Conservation (phyloP, 2,888 invertebrate species). For the Tribolium freemani region DNA sequence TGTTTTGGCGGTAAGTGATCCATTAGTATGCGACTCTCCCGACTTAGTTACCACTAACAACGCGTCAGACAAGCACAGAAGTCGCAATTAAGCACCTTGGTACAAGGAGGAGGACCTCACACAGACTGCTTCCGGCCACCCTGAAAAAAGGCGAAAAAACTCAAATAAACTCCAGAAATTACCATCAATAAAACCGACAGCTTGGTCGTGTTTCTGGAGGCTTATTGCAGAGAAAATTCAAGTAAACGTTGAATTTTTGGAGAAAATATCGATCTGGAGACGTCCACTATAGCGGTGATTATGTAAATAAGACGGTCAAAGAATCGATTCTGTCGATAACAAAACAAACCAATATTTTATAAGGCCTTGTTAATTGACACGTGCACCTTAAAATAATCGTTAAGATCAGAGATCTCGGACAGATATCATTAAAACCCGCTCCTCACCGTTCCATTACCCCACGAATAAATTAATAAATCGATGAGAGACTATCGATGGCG, state of each 20-base stretch:
- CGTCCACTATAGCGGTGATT: conserved; percentile 24
- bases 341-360: conserved; percentile 45
- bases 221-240: no score
- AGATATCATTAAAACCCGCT: conserved; percentile 30
- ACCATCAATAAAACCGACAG: no score
- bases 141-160: conserved; percentile 4
- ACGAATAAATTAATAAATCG: conserved; percentile 26
- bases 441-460: conserved; percentile 24
- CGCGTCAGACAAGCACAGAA: conserved; percentile 50
- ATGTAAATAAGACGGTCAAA: conserved; percentile 42
- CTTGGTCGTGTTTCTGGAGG: no score
- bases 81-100: conserved; percentile 53
- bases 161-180: not conserved
- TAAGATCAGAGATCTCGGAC: conserved; percentile 36
- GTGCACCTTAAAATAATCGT: conserved; percentile 44
- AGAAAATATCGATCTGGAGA: no score
- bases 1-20: conserved; percentile 49
- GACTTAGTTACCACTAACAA: conserved; percentile 50
- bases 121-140: conserved; percentile 37
- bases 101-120: conserved; percentile 51
- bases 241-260: no score
- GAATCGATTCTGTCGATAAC: conserved; percentile 40
- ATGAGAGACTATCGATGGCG: conserved; percentile 35
- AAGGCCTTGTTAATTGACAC: conserved; percentile 46
- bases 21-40: conserved; percentile 51